Conservation (phyloP, 2,888 invertebrate genomes). For the Pardosa pseudoannulata region DNA sequence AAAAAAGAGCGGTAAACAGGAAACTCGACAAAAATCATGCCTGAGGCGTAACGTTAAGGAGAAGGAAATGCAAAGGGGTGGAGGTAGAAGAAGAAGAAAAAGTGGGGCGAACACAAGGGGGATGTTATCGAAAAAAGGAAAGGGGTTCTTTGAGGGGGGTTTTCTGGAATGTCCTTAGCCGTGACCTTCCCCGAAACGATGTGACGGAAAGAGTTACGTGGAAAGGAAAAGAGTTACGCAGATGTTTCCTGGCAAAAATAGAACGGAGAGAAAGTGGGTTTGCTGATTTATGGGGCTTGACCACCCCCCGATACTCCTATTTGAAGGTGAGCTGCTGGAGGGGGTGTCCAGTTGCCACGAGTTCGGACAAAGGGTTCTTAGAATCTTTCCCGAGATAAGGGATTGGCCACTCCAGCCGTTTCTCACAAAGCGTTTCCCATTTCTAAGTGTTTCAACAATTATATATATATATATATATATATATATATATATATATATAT, state of each 20-base stretch:
- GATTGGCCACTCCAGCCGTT: no score
- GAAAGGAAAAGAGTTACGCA: constrained; percentile 25
- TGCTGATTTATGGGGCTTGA: constrained; percentile 39
- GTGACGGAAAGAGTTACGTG: constrained; percentile 11
- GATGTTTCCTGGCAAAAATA: constrained; percentile 44
- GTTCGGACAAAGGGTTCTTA: no score
- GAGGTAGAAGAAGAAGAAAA: constrained; percentile 27
- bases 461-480: no score
- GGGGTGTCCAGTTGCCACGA: neutral
- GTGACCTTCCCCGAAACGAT: constrained; percentile 34
- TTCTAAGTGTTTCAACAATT: no score
- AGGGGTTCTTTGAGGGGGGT: constrained; percentile 56
- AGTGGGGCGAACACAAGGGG: constrained; percentile 48
- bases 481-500: no score
- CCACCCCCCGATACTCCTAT: neutral
- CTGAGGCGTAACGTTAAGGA: constrained; percentile 9
- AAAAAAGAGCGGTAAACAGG: neutral
- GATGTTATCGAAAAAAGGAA: constrained; percentile 40
- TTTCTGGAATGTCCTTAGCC: constrained; percentile 59
- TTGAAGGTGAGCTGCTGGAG: no score
- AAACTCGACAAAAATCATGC: constrained; percentile 9
- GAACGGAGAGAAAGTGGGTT: constrained; percentile 7
- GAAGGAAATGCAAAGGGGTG: constrained; percentile 10
- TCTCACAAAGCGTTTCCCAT: no score
- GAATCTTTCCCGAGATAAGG: no score